Evolutionary conservation across 2,113 vertebrate species (phyloP), one percentile per base, ranked within the genome.

Genomic region (Syngnathus typhle): DNA sequence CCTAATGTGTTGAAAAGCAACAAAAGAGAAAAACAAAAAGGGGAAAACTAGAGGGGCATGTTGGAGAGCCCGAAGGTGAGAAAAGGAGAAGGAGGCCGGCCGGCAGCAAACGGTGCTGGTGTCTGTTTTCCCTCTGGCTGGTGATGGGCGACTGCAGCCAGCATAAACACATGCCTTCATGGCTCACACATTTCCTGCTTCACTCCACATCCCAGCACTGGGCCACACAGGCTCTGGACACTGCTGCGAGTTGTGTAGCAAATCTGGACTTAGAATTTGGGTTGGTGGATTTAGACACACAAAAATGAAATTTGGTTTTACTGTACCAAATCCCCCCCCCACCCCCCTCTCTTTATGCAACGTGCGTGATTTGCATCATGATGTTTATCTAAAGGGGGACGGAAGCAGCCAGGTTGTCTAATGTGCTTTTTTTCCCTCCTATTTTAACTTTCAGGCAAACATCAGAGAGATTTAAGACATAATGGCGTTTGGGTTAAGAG

Each of bases 111-210:
- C 65, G 23, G 84, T 6, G 80, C 74, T 77, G 84, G 86, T 86
- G 88, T 88, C 85, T 90, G 88, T 88, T 90, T 88, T 88, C 89
- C 87, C 88, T 89, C 88, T 87, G 88, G 89, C 91, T 91, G 90
- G 89, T 73, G 86, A 89, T 86, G 88, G 84, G 81, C 82, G 82
- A 67, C 84, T 88, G 82, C 85, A 89, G 90, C 91, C 90, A 92
- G 90, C 84, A 91, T 92, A 92, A 92, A 92, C 90, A 92, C 91
- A 92, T 92, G 88, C 90, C 89, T 92, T 92, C 90, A 92, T 88
- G 87, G 90, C 90, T 91, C 87, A 88, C 90, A 92, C 90, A 92
- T 92, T 92, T 92, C 91, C 91, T 91, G 90, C 88, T 81, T 84
- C 85, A 74, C 82, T 88, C 86, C 86, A 82, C 87, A 88, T 87